Evolutionary conservation across 2,113 vertebrate genomes (phyloP), one percentile per base, ranked within the genome.

Genomic region (Corythaeola cristata): DNA sequence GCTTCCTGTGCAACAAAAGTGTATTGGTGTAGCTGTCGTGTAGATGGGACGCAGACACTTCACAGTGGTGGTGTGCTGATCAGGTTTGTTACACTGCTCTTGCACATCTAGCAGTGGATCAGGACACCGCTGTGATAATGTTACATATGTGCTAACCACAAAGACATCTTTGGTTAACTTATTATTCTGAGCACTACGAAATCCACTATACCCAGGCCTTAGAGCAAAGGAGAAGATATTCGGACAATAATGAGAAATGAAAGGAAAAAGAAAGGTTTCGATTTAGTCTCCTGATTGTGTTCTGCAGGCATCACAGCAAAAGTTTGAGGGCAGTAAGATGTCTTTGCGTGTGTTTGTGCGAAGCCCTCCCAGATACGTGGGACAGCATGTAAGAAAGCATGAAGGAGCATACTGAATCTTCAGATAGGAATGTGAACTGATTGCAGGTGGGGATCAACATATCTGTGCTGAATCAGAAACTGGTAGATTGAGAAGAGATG

Each of bases 71-170:
- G 5, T 50, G 44, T 22, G 53, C 44, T 35, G 19, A 16, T 86
- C 15, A 5, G 27, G 18, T 26, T 68, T 84, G 16, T 37, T 37
- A n/a, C 13, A 22, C 0, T 27, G 18, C 1, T 0, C 53, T 83
- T 5, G 2, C 13, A 3, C 8, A 19, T 85, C 44, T 37, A 15
- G 20, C 35, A 9, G 14, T 58, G 60, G 62, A 23, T 64, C 44
- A 52, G 45, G 55, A 27, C 49, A 4, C 26, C 0, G 0, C 14
- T 79, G 56, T 33, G 53, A 7, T 62, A 6, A 33, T 11, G 16
- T 17, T 67, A 20, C 1, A 4, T 2, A 5, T 32, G 14, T 41
- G 49, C 39, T 35, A 18, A 64, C 33, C 53, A 32, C 44, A 63
- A 26, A 60, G 73, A 33, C 23, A 56, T 35, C 59, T 60, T 73